Evolutionary conservation across 2,797 vertebrate species (phyloP), one percentile per base, ranked within the genome.

Genomic region (Austrolebias charrua): DNA sequence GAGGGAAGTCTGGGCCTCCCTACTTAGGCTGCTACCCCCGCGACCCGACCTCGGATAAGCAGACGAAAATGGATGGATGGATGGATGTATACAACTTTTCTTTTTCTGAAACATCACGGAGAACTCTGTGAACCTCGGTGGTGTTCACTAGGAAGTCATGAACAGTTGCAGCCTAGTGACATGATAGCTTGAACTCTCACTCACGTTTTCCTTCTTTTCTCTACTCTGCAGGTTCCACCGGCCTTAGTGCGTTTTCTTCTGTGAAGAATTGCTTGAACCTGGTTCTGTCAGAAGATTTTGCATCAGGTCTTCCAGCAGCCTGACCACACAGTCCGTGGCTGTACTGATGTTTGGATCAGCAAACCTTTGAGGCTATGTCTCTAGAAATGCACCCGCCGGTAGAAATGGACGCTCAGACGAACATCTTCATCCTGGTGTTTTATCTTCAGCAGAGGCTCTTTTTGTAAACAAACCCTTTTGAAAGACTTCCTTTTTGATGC

Each of bases 221-320:
- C 4, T 18, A 1, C 18, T 1, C 33, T 19, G 40, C 85, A 98
- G 97, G 94, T 99, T 98, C 90, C 97, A 99, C 90, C 96, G 97
- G 89, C 97, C 97, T 83, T 99, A 98, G 94, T 91, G 90, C 90
- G 93, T 93, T 96, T 95, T 97, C 95, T 96, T 97, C 96, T 94
- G 93, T 96, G 96, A 98, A 98, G 96, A 98, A 95, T 93, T 92
- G 91, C 91, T 89, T 82, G 84, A 80, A 60, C 81, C 79, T 84
- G 90, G 86, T 90, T 79, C 71, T 77, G 81, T 90, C 88, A 70
- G 85, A 86, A 89, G 89, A 88, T 89, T 88, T 91, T 85, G 82
- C 84, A 71, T 75, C 70, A 87, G 88, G 88, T 91, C 88, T 89
- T 91, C 88, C 81, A 79, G 77, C 68, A 58, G 79, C 83, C 76